These are phyloP conservation scores for Schizopygopsis malacanthus DNA, from an alignment of 2,797 vertebrate genomes.

Conservation along the genomic window DNA sequence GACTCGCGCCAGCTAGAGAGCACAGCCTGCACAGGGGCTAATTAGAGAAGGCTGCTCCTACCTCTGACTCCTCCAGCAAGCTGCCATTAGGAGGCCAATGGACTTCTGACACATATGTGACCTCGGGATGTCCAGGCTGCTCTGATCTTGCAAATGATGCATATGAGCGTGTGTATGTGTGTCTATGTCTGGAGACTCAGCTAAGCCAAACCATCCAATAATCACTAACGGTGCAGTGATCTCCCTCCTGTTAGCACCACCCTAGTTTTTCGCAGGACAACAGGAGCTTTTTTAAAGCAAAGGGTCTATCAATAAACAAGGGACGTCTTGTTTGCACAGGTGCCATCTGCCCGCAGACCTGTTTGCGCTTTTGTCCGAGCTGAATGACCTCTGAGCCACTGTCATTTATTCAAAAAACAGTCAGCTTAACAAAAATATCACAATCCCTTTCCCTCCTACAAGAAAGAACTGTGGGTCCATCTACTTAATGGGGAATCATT, in stretches of 20 bases:
- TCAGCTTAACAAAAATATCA: conserved; percentile 70
- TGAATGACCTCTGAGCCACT: conserved; percentile 62
- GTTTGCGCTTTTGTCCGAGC: conserved; percentile 73
- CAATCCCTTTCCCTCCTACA: conserved; percentile 59
- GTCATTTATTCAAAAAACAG: conserved; percentile 73
- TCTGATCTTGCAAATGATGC: conserved; percentile 57
- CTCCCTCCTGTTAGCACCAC: conserved; percentile 53
- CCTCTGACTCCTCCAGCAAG: conserved; percentile 63
- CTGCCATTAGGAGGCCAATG: conserved; percentile 73
- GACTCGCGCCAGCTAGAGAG: conserved; percentile 69
- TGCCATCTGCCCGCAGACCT: conserved; percentile 72
- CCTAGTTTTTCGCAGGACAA: conserved; percentile 65
- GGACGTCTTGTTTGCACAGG: conserved; percentile 78
- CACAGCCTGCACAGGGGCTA: conserved; percentile 73
- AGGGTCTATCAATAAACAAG: conserved; percentile 68
- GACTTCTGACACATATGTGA: conserved; percentile 68
- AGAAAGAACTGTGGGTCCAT: conserved; percentile 52
- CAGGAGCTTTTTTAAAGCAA: conserved; percentile 59
- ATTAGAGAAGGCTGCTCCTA: conserved; percentile 75
- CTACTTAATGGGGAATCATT: conserved; percentile 74
- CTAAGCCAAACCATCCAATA: conserved; percentile 44
- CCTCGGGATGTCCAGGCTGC: conserved; percentile 58
- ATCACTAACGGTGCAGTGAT: conserved; percentile 53
- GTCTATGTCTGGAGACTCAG: conserved; percentile 8
- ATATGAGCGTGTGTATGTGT: conserved; percentile 9